These are phyloP conservation scores for Limanda limanda DNA, from an alignment of 2,113 vertebrate genomes.

Conservation along the genomic window DNA sequence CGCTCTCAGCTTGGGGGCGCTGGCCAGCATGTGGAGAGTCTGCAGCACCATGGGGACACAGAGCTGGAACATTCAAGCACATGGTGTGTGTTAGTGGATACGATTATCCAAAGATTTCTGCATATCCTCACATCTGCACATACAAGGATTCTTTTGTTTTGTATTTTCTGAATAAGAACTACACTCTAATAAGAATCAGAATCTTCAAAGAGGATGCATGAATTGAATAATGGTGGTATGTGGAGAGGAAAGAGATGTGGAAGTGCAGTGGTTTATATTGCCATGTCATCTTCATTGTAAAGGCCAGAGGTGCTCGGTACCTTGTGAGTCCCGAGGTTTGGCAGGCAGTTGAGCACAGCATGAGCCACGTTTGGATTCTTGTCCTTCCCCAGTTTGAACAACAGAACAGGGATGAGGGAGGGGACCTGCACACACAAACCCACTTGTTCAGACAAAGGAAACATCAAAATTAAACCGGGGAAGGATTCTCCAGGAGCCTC, in stretches of 20 bases:
- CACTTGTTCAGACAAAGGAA: background rate
- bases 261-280: background rate
- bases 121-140: background rate
- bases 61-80: constrained; percentile 80
- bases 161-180: background rate
- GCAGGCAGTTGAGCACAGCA: constrained; percentile 89
- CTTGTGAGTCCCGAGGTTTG: constrained; percentile 92
- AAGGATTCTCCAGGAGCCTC: background rate
- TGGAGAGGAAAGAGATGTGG: background rate
- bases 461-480: background rate
- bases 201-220: background rate
- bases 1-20: constrained; percentile 85
- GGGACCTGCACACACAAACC: constrained; percentile 84
- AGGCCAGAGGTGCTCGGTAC: constrained; percentile 67
- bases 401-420: constrained; percentile 88
- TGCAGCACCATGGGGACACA: constrained; percentile 91
- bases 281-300: background rate
- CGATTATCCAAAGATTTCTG: background rate
- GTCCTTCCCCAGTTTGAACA: constrained; percentile 89
- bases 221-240: background rate
- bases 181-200: background rate
- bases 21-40: constrained; percentile 86
- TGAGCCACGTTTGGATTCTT: constrained; percentile 83
- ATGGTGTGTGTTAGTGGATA: background rate
- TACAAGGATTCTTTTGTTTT: background rate